These are phyloP conservation scores for Ephydatia muelleri DNA, from an alignment of 37 sponge, comb jelly and placozoan genomes.

Conservation along the genomic window DNA sequence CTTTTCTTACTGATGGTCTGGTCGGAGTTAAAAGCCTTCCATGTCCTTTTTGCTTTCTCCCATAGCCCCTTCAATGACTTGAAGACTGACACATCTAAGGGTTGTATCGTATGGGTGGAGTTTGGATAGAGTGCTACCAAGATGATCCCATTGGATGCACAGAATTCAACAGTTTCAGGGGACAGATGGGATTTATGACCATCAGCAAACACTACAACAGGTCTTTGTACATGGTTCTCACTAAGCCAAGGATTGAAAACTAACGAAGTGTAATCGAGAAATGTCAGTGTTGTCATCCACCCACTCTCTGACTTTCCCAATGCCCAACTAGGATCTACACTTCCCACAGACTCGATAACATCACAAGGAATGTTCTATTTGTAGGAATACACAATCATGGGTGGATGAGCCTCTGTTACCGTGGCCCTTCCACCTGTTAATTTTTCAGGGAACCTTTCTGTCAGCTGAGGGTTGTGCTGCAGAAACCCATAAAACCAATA, in stretches of 20 bases:
- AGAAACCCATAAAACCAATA: background rate
- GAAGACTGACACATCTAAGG: no score
- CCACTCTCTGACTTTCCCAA: background rate
- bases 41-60: no score
- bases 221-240: no score
- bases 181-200: no score
- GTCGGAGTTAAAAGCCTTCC: no score
- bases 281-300: conserved; percentile 1
- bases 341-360: background rate
- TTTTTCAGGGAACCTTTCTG: background rate
- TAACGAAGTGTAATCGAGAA: background rate
- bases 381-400: conserved; percentile 1
- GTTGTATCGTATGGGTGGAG: no score
- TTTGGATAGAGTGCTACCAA: no score
- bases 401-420: background rate
- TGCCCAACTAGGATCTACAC: background rate
- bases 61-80: no score
- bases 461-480: background rate
- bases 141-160: no score
- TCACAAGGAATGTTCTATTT: background rate
- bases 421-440: background rate
- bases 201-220: no score
- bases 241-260: background rate
- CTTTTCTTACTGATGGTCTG: no score
- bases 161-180: no score